phyloP scores from a whole-genome alignment of 2,113 vertebrate genomes.

The Vimba vimba region DNA sequence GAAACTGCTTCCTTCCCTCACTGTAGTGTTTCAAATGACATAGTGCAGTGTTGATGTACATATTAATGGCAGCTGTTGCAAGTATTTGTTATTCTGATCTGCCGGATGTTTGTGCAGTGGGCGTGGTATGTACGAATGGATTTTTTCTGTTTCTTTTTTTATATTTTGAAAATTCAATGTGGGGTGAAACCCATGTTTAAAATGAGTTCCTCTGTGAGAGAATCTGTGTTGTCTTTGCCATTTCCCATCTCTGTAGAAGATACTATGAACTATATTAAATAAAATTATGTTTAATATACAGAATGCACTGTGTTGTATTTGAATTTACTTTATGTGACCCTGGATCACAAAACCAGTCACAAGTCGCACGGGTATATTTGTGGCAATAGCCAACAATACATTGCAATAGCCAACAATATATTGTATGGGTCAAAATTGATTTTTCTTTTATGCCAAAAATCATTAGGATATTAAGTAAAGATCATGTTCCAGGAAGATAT shows the following conservation, averaged over 20 bases:
- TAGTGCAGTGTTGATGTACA: conserved; percentile 22
- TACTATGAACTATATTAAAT: conserved; percentile 71
- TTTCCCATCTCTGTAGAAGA: conserved; percentile 72
- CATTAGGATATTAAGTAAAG: no score
- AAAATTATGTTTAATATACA: conserved; percentile 45
- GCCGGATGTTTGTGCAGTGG: conserved; percentile 44
- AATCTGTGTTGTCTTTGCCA: conserved; percentile 58
- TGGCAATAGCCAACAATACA: no score
- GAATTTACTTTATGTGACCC: background rate
- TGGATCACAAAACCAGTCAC: no score
- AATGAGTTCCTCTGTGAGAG: conserved; percentile 77
- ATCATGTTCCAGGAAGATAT: no score
- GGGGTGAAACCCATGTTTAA: conserved; percentile 65
- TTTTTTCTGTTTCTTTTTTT: conserved; percentile 51
- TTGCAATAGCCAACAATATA: no score
- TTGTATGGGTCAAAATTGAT: no score
- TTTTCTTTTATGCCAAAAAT: no score
- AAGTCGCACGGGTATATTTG: no score
- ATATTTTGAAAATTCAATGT: conserved; percentile 62
- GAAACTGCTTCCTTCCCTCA: conserved; percentile 7
- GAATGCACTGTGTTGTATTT: conserved; percentile 9
- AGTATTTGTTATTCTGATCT: conserved; percentile 29
- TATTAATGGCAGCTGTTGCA: conserved; percentile 40
- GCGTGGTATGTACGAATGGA: conserved; percentile 65
- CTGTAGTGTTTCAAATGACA: conserved; percentile 31